phyloP scores from a whole-genome alignment of 2,888 invertebrate genomes.

The Hypercompe scribonia region DNA sequence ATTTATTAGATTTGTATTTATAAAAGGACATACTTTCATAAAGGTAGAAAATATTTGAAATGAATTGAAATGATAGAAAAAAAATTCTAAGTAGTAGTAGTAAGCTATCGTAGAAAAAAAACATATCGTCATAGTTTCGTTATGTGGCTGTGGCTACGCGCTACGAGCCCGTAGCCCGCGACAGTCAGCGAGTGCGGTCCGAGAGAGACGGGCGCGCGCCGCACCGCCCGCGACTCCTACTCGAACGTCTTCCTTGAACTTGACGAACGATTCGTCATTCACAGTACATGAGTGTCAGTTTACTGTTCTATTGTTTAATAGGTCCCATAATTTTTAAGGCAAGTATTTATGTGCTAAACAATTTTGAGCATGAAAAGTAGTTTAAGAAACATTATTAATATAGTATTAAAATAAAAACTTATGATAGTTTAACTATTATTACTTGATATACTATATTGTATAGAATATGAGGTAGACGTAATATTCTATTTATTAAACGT shows the following conservation, averaged over 20 bases:
- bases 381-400: background rate
- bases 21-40: too few species aligned
- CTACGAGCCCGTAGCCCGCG: constrained; percentile 59
- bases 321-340: constrained; percentile 46
- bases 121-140: background rate
- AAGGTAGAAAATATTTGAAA: too few species aligned
- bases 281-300: constrained; percentile 56
- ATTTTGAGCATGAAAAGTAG: background rate
- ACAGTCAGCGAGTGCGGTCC: constrained; percentile 77
- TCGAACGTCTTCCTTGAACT: constrained; percentile 55
- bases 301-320: constrained; percentile 43
- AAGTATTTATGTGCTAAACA: constrained; percentile 41
- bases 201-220: constrained; percentile 72
- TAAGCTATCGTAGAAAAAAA: background rate
- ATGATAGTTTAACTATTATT: background rate
- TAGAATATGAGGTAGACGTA: constrained; percentile 10
- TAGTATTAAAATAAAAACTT: background rate
- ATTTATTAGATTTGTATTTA: too few species aligned
- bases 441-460: background rate
- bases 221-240: constrained; percentile 55
- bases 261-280: constrained; percentile 49
- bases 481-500: too few species aligned
- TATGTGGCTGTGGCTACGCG: constrained; percentile 62
- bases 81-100: too few species aligned
- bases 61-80: too few species aligned